phyloP scores from a whole-genome alignment of 2,113 vertebrate species.

The Oxyura jamaicensis region DNA sequence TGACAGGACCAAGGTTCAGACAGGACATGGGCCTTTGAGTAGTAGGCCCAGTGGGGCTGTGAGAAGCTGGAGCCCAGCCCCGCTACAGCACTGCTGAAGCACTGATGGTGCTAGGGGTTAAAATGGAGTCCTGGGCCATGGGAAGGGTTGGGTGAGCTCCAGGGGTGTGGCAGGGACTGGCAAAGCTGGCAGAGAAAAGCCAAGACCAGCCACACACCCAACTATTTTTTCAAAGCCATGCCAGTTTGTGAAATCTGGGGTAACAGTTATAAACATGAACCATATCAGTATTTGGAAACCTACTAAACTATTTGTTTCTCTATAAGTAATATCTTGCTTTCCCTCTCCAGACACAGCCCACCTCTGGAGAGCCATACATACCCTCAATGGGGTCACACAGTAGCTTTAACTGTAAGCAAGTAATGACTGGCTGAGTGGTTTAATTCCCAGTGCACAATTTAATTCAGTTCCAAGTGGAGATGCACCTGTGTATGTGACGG shows the following conservation, averaged over 20 bases:
- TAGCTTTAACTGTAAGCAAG: not conserved
- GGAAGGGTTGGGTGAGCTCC: not conserved
- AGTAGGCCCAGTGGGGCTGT: not conserved
- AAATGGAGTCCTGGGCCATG: not conserved
- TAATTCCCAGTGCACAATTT: not conserved
- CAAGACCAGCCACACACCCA: not conserved
- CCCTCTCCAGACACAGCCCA: not conserved
- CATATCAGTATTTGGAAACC: not conserved
- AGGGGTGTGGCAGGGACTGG: rapidly evolving
- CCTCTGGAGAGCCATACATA: not conserved
- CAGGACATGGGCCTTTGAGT: too few relatives aligned
- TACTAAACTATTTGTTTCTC: not conserved
- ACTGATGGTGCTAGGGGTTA: not conserved
- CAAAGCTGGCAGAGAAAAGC: not conserved
- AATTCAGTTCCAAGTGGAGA: too few relatives aligned
- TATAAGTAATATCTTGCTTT: not conserved
- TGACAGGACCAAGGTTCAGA: not conserved
- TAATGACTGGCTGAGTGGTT: not conserved
- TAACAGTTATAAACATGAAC: not conserved
- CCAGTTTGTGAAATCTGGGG: not conserved
- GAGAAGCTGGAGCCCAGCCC: rapidly evolving
- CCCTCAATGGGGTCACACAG: rapidly evolving
- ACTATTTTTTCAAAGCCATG: not conserved
- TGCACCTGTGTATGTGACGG: not conserved
- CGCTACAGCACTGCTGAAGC: rapidly evolving